These are phyloP conservation scores for Sitobion miscanthi DNA, from an alignment of 1,140 invertebrate genomes.

Conservation along the genomic window DNA sequence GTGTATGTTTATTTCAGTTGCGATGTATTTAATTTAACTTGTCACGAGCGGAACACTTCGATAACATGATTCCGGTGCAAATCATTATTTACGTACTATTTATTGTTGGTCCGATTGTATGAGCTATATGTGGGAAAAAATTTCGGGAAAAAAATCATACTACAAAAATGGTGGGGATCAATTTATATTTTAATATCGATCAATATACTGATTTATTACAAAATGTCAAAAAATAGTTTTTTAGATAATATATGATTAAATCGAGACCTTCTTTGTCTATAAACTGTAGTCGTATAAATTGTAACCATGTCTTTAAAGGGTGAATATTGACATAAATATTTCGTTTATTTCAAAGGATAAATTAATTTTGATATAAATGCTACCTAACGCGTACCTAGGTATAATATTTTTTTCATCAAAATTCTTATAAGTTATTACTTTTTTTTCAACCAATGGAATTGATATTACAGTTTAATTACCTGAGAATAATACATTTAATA, in stretches of 20 bases:
- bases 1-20: too few relatives aligned
- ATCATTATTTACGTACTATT: not conserved
- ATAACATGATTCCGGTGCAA: not conserved
- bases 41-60: not conserved
- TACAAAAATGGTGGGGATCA: not conserved
- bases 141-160: not conserved
- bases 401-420: not conserved
- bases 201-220: not conserved
- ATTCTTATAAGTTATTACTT: not conserved
- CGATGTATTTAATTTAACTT: not conserved
- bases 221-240: not conserved
- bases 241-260: not conserved
- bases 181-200: not conserved
- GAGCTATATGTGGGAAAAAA: not conserved
- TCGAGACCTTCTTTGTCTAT: not conserved
- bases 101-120: not conserved
- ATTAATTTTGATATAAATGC: not conserved
- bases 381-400: not conserved
- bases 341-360: too few relatives aligned
- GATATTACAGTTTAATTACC: not conserved
- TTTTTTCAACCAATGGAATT: not conserved
- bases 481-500: conserved; percentile 7
- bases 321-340: not conserved
- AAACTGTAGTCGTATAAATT: not conserved
- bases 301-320: not conserved